Conservation (phyloP, 2,113 vertebrate genomes). For the Proterorhinus semilunaris region DNA sequence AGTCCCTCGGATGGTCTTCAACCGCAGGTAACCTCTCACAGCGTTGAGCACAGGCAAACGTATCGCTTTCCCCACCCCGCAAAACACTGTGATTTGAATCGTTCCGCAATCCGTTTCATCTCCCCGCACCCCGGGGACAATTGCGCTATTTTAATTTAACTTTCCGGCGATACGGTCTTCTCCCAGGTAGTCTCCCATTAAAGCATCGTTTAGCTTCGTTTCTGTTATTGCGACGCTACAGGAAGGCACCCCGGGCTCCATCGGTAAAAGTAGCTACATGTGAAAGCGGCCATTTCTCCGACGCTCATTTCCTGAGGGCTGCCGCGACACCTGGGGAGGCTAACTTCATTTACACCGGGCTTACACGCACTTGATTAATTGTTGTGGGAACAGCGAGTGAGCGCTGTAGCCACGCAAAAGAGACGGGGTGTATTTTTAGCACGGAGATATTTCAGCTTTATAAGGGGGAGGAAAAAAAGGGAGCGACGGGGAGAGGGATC, state of each 20-base stretch:
- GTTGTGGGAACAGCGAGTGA: conserved; percentile 5
- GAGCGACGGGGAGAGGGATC: background rate
- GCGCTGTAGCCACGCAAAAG: background rate
- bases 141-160: conserved; percentile 1
- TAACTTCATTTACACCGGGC: conserved; percentile 13
- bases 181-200: background rate
- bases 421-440: conserved; percentile 4
- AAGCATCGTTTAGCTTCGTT: background rate
- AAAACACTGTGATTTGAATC: background rate
- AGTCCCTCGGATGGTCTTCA: background rate
- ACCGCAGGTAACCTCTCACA: background rate
- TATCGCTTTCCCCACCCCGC: background rate
- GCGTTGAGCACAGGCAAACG: background rate
- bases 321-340: conserved; percentile 6
- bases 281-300: conserved; percentile 1
- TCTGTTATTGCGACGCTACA: background rate
- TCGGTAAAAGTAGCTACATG: background rate
- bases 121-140: background rate
- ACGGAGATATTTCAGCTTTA: background rate
- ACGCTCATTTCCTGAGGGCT: conserved; percentile 8
- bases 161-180: background rate
- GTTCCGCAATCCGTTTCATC: background rate
- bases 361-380: conserved; percentile 11
- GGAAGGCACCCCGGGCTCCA: background rate
- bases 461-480: no score